A percentile compares a stretch with the other conserved stretches of the same genome.
These are phyloP conservation scores for Xenopus borealis DNA, from an alignment of 2,113 vertebrate genomes.

Conservation along the genomic window DNA sequence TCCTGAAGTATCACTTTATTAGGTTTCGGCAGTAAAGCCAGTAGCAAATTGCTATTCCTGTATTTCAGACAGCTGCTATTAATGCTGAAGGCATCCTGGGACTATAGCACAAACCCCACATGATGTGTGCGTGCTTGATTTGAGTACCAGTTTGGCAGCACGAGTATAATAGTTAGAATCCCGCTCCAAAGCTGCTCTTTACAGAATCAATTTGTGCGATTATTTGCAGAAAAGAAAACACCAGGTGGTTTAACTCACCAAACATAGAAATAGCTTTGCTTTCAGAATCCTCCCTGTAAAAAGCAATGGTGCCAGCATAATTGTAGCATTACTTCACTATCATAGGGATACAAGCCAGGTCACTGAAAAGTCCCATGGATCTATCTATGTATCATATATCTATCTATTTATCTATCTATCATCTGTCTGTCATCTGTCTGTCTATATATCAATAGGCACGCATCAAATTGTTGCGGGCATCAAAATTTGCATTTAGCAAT, in stretches of 20 bases:
- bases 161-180: slow-evolving; percentile 15
- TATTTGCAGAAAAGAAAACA: slow-evolving; percentile 17
- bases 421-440: no score
- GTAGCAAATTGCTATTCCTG: no score
- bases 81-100: background rate
- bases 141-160: slow-evolving; percentile 35
- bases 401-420: no score
- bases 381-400: no score
- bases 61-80: slow-evolving; percentile 20
- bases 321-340: slow-evolving; percentile 31
- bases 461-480: no score
- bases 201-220: slow-evolving; percentile 28
- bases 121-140: slow-evolving; percentile 19
- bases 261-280: slow-evolving; percentile 27
- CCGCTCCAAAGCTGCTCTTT: slow-evolving; percentile 23
- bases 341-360: background rate
- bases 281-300: slow-evolving; percentile 15
- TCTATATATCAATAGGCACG: no score
- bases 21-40: no score
- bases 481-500: no score
- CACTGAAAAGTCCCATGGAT: no score
- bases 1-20: no score
- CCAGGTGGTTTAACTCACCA: slow-evolving; percentile 20
- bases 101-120: slow-evolving; percentile 3
- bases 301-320: slow-evolving; percentile 11